phyloP scores from a whole-genome alignment of 2,888 invertebrate species.

The Meloe dianella region DNA sequence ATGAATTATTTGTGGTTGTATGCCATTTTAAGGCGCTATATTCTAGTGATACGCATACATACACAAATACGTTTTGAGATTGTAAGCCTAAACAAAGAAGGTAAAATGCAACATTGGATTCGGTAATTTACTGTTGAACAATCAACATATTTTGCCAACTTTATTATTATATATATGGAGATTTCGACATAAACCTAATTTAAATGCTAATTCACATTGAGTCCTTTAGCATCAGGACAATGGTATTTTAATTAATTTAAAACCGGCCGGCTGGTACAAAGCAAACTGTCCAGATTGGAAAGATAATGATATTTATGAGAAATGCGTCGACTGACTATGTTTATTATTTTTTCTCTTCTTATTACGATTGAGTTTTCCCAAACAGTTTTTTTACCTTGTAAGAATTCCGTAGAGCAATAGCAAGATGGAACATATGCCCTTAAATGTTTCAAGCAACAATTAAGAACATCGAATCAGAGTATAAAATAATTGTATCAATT shows the following conservation, averaged over 20 bases:
- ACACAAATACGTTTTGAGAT: not conserved
- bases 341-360: slow-evolving; percentile 23
- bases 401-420: slow-evolving; percentile 14
- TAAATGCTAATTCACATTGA: slow-evolving; percentile 9
- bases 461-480: slow-evolving; percentile 52
- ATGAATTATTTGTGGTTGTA: slow-evolving; percentile 24
- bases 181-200: slow-evolving; percentile 1
- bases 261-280: slow-evolving; percentile 26
- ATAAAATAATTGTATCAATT: slow-evolving; percentile 56
- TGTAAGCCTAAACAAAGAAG: not conserved
- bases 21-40: slow-evolving; percentile 11
- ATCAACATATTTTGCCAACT: not conserved
- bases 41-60: not conserved
- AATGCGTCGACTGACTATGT: slow-evolving; percentile 18
- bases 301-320: slow-evolving; percentile 27
- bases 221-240: slow-evolving; percentile 32
- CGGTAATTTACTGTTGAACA: not conserved
- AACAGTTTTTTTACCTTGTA: not conserved
- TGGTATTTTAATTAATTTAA: slow-evolving; percentile 44
- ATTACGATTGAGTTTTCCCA: not conserved
- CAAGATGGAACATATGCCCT: slow-evolving; percentile 46
- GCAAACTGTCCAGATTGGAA: slow-evolving; percentile 22
- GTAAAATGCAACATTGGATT: not conserved
- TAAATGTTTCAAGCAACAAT: slow-evolving; percentile 51
- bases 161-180: not conserved